Percentiles rank a stretch among this genome's conserved stretches.
phyloP scores from a whole-genome alignment of 2,113 vertebrate species.

The Platanista minor region DNA sequence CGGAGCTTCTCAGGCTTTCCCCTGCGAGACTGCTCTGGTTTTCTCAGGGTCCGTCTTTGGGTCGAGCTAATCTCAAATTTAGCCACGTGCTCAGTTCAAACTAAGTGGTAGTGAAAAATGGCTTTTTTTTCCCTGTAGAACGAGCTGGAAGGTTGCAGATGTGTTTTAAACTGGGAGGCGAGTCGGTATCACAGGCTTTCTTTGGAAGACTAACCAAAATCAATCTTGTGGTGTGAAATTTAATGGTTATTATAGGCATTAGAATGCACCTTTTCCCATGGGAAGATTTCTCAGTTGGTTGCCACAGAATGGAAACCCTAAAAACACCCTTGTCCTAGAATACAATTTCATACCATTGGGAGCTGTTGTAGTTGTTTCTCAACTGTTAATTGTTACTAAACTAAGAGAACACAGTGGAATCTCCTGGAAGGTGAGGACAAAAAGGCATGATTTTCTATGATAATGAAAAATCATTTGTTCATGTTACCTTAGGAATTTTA shows the following conservation, averaged over 20 bases:
- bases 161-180: conserved; percentile 1
- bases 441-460: background rate
- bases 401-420: background rate
- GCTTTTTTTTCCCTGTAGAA: background rate
- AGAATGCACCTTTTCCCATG: background rate
- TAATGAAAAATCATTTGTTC: background rate
- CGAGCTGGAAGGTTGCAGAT: background rate
- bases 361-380: background rate
- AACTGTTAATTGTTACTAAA: background rate
- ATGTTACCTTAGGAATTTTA: conserved; percentile 8
- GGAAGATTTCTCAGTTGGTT: conserved; percentile 25
- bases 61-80: background rate
- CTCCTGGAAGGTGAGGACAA: background rate
- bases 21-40: background rate
- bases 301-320: background rate
- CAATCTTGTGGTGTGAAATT: conserved; percentile 29
- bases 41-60: background rate
- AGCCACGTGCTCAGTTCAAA: background rate
- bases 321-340: background rate
- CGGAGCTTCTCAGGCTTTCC: background rate
- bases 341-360: background rate
- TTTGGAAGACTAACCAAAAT: conserved; percentile 33
- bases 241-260: background rate
- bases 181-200: background rate
- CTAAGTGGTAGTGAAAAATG: background rate